Conservation (phyloP, 37 sponge, comb jelly and placozoan species). For the Aplysina aerophoba region DNA sequence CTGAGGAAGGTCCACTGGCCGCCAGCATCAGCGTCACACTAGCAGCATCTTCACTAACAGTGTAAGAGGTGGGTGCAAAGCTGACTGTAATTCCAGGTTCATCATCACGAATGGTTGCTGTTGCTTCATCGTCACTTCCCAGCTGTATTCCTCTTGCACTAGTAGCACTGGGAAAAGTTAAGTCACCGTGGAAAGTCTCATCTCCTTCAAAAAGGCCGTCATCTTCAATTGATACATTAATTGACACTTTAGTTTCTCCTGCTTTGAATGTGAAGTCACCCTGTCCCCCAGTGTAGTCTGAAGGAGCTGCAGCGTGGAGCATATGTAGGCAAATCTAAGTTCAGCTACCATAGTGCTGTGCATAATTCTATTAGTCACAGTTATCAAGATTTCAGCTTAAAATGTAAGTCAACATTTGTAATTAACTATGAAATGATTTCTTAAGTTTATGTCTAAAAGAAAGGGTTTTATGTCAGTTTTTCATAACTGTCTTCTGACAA, state of each 20-base stretch:
- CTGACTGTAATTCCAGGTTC: background rate
- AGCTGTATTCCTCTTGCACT: background rate
- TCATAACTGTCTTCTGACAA: too few species aligned
- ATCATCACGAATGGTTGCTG: background rate
- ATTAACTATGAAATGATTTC: too few species aligned
- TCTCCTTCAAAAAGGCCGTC: conserved; percentile 7
- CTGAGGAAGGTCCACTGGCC: background rate
- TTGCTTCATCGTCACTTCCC: conserved; percentile 4
- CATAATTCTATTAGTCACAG: too few species aligned
- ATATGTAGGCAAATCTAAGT: too few species aligned
- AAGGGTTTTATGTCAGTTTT: too few species aligned
- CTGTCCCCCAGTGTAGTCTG: background rate
- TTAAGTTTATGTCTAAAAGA: too few species aligned
- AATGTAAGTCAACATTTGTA: too few species aligned
- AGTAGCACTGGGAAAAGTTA: background rate
- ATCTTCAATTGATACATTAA: background rate
- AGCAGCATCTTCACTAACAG: conserved; percentile 3
- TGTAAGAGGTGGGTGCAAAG: conserved; percentile 10
- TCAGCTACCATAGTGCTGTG: too few species aligned
- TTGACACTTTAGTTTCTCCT: background rate
- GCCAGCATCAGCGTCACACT: background rate
- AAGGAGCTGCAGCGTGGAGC: too few species aligned
- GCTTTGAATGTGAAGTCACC: background rate
- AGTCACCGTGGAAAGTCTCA: background rate
- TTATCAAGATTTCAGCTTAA: too few species aligned